A percentile compares a stretch with the other conserved stretches of the same genome.
phyloP scores from a whole-genome alignment of 2,797 vertebrate species.

The Molothrus ater region DNA sequence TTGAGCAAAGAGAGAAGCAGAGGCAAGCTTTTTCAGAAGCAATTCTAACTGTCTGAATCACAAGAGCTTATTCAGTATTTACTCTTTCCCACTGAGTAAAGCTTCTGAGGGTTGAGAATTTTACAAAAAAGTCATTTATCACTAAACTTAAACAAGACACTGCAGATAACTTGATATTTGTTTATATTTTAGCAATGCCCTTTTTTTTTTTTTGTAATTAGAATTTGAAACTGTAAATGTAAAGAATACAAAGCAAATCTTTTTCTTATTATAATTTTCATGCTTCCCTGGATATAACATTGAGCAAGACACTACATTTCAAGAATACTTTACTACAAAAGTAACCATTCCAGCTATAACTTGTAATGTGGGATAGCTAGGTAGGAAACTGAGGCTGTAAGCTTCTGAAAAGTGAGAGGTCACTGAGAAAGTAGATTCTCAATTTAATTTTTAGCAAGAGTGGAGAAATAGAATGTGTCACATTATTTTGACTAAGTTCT shows the following conservation, averaged over 20 bases:
- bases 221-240: conserved; percentile 60
- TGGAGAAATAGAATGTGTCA: not conserved
- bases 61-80: not conserved
- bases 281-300: conserved; percentile 62
- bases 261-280: conserved; percentile 69
- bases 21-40: not conserved
- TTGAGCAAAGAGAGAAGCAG: not conserved
- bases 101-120: not conserved
- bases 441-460: not conserved
- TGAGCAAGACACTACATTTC: conserved; percentile 44
- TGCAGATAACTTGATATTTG: conserved; percentile 36
- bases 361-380: not conserved
- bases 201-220: conserved; percentile 56
- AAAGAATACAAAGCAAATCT: conserved; percentile 65
- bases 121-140: conserved; percentile 7
- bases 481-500: conserved; percentile 12
- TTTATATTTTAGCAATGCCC: conserved; percentile 55
- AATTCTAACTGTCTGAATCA: not conserved
- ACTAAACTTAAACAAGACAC: conserved; percentile 32
- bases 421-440: not conserved
- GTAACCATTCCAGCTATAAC: conserved; percentile 49
- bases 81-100: conserved; percentile 9
- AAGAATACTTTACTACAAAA: conserved; percentile 63
- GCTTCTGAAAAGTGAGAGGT: not conserved
- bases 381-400: conserved; percentile 19